A percentile compares a stretch with the other conserved stretches of the same genome.
Evolutionary conservation across 2,797 vertebrate genomes (phyloP).

Genomic region (Manis javanica): DNA sequence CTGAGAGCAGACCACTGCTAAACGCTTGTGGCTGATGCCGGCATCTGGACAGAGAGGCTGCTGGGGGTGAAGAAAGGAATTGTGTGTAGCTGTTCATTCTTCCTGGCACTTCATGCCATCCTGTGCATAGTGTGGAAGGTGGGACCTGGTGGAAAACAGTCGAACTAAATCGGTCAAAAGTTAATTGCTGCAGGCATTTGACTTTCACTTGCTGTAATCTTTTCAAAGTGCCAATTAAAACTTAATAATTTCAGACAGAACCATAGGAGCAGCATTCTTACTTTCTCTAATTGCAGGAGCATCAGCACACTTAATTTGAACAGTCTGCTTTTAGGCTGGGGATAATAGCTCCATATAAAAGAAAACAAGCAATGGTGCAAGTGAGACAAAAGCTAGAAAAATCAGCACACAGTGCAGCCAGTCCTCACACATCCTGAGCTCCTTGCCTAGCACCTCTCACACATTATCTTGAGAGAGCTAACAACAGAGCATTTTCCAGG

Average conservation of each 20-base stretch:
- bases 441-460: not conserved
- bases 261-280: not conserved
- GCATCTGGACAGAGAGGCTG: not conserved
- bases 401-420: fast-evolving
- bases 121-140: fast-evolving
- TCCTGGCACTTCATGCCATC: not conserved
- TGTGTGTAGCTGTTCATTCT: fast-evolving
- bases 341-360: not conserved
- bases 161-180: not conserved
- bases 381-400: not conserved
- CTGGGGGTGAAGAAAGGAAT: too few species aligned
- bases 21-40: fast-evolving
- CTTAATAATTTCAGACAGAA: not conserved
- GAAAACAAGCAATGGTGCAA: not conserved
- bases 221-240: not conserved
- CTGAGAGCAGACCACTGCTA: not conserved
- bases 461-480: not conserved
- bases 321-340: not conserved
- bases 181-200: not conserved
- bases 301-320: not conserved
- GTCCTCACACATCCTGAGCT: not conserved
- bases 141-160: fast-evolving
- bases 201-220: not conserved
- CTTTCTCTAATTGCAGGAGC: not conserved
- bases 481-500: not conserved